Evolutionary conservation across 1,140 invertebrate genomes (phyloP), one percentile per base, ranked within the genome.

Genomic region (Catajapyx aquilonaris): DNA sequence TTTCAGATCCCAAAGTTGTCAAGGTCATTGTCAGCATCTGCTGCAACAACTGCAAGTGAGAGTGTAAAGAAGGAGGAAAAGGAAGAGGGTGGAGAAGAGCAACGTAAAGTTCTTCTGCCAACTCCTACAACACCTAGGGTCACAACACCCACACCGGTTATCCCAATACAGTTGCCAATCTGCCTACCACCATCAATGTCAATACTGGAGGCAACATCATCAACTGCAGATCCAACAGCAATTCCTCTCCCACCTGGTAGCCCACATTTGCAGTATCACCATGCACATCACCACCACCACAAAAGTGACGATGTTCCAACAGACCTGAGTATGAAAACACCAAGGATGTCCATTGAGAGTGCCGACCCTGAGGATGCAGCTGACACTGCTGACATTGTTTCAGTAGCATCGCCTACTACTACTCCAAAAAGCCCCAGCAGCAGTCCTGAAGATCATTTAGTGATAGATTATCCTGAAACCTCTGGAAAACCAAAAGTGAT

Each of bases 1-100:
- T 84, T 81, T 60, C 79, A 84, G 59, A 84, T 84, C 48, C 80
- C 80, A 0, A 84, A 84, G 56, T 50, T 83, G 35, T 77, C 74
- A 20, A 40, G 32, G 35, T 23, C 31, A 13, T 17, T 36, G 33
- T 11, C 31, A 4, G 13, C 7, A 9, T 9, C 13, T 28, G 7
- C 23, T 28, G 23, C 7, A 28, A 9, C 23, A 5, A 35, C 18
- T 10, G 34, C 31, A 38, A n/a, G n/a, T n/a, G n/a, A n/a, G n/a
- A n/a, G n/a, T n/a, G n/a, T n/a, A n/a, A 17, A 35, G 21, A 13
- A 21, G 32, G 34, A 40, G 11, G 20, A 38, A 15, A 11, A 17
- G 9, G 20, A 30, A 22, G 36, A 36, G 25, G 18, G 22, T 16
- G 22, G 11, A 18, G 19, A 21, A 13, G 38, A 37, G 2, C 10